Base-by-base conservation (phyloP, 2,888 invertebrate genomes). In the Stomorhina lunata region DNA sequence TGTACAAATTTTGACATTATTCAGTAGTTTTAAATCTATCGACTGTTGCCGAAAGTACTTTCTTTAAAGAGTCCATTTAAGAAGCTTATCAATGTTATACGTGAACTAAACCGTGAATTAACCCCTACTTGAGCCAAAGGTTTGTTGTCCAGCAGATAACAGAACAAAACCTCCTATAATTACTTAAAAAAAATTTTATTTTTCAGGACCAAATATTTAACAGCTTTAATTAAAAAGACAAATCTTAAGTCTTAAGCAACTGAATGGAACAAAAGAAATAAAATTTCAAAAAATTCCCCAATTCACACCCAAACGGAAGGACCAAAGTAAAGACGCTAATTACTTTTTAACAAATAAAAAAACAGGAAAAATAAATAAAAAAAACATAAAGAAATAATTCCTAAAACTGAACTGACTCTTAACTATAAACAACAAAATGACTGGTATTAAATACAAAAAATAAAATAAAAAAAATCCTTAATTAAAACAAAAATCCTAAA, bases 51-150 rank as follows among this genome's bases (percentile, higher is more conserved):
- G 15, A 45, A 50, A 50, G 48, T 50, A 50, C 48, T 9, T 50
- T 50, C 25, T 50, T 4, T 2, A 25, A n/a, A n/a, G n/a, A n/a
- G n/a, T n/a, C n/a, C n/a, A n/a, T n/a, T n/a, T n/a, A n/a, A n/a
- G n/a, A n/a, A n/a, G n/a, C n/a, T n/a, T n/a, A n/a, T n/a, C n/a
- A n/a, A n/a, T n/a, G n/a, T n/a, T n/a, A n/a, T n/a, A n/a, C n/a
- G n/a, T n/a, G n/a, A n/a, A n/a, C n/a, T n/a, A 32, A 32, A 10
- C 40, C 3, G 6, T 10, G 12, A 5, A 4, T 22, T 22, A 22
- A 22, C 20, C 2, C 10, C 22, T 1, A 27, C 45, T 76, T 76
- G 76, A 68, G 76, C 76, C 76, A 50, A 66, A 68, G 76, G 76
- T 59, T 37, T 12, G 48, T 59, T 59, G 20, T 17, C 0, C 12